Evolutionary conservation across 2,113 vertebrate species (phyloP).

Genomic region (Noturus placidus): DNA sequence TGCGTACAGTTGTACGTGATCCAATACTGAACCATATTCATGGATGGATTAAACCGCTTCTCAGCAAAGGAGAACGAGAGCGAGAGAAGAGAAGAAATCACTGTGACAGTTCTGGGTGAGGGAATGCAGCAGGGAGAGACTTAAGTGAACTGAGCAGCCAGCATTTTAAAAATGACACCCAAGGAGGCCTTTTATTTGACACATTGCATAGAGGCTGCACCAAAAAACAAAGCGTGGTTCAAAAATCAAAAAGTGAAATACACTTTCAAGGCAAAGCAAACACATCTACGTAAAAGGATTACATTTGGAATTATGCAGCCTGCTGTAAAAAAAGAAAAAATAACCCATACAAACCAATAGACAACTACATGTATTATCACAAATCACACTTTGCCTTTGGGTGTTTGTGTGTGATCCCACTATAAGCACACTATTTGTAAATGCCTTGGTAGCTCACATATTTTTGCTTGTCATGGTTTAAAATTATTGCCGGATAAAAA

Average conservation of each 20-base stretch:
- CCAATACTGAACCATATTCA: constrained; percentile 36
- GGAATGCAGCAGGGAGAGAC: constrained; percentile 43
- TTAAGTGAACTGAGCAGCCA: constrained; percentile 45
- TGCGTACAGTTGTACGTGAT: constrained; percentile 13
- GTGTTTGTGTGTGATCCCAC: constrained; percentile 8
- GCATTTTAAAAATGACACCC: constrained; percentile 54
- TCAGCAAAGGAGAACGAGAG: constrained; percentile 37
- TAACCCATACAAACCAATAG: constrained; percentile 22
- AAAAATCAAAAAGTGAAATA: constrained; percentile 47
- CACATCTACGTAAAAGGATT: constrained; percentile 36
- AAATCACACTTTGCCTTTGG: constrained; percentile 15
- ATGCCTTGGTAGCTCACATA: constrained; percentile 10
- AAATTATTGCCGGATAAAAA: constrained; percentile 25
- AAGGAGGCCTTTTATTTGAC: constrained; percentile 50
- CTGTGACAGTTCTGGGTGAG: constrained; percentile 55
- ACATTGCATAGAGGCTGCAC: constrained; percentile 37
- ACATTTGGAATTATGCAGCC: constrained; percentile 39
- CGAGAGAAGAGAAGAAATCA: constrained; percentile 47
- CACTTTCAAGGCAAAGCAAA: constrained; percentile 36
- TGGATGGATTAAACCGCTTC: constrained; percentile 37
- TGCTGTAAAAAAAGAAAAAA: neutral
- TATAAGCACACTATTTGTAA: neutral
- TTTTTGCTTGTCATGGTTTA: neutral
- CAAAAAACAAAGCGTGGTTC: constrained; percentile 23
- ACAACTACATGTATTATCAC: constrained; percentile 29